Conservation (phyloP, 2,888 invertebrate genomes). For the Drosophila leonis region DNA sequence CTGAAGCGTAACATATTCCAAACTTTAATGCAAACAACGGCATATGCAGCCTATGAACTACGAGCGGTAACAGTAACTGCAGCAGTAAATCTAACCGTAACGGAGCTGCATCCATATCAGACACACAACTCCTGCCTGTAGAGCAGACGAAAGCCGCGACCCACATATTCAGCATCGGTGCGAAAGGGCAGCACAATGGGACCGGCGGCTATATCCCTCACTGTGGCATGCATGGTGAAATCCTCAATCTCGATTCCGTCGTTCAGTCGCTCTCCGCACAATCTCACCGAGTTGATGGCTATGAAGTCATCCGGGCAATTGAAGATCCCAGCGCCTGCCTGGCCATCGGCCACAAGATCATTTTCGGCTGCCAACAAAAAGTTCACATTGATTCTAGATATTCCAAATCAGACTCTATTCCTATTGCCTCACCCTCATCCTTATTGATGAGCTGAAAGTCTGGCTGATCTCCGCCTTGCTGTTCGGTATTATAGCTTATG, state of each 20-base stretch:
- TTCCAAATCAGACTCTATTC: neutral
- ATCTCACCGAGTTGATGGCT: constrained; percentile 88
- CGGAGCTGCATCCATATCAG: constrained; percentile 50
- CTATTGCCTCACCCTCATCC: constrained; percentile 87
- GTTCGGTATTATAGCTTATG: constrained; percentile 87
- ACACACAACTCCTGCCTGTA: constrained; percentile 90
- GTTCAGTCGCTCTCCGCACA: constrained; percentile 91
- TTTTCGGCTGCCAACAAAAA: constrained; percentile 86
- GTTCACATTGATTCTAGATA: neutral
- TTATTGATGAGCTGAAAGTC: constrained; percentile 90
- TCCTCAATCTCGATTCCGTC: constrained; percentile 87
- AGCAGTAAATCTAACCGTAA: constrained; percentile 32
- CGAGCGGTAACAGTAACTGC: constrained; percentile 28
- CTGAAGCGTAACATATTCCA: constrained; percentile 67
- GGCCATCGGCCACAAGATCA: constrained; percentile 88
- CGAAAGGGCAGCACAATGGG: constrained; percentile 90
- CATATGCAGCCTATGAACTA: constrained; percentile 39
- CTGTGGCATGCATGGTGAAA: constrained; percentile 89
- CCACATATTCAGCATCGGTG: constrained; percentile 88
- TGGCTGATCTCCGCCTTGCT: constrained; percentile 85
- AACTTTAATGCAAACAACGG: constrained; percentile 60
- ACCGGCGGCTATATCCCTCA: constrained; percentile 89
- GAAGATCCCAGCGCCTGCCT: constrained; percentile 91
- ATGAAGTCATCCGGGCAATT: constrained; percentile 92
- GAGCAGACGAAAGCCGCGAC: constrained; percentile 89